These are phyloP conservation scores for Macroglossus sobrinus DNA, from an alignment of 2,113 vertebrate species.

Conservation along the genomic window DNA sequence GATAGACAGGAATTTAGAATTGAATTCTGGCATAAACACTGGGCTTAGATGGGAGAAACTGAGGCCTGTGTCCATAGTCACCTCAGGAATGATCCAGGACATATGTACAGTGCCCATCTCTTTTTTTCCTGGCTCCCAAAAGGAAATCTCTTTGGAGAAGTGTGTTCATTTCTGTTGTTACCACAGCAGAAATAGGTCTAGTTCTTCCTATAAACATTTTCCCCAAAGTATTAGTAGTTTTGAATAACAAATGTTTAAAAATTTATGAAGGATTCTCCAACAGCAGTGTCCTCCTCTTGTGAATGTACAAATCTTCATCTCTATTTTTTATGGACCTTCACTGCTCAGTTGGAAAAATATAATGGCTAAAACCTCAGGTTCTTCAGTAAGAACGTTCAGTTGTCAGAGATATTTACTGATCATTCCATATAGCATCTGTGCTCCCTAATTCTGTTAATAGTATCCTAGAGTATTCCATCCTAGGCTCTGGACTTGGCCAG, in stretches of 20 bases:
- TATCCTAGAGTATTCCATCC: background rate
- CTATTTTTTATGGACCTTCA: background rate
- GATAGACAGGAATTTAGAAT: background rate
- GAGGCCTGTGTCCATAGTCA: background rate
- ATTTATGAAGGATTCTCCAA: background rate
- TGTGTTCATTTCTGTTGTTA: background rate
- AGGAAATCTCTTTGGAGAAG: background rate
- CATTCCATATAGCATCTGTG: background rate
- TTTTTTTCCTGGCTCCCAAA: fast-evolving
- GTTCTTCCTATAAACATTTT: background rate
- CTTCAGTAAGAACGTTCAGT: background rate
- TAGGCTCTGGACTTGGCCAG: background rate
- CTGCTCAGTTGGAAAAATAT: background rate
- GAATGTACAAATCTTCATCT: background rate
- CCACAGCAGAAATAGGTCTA: background rate
- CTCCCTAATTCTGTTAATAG: background rate
- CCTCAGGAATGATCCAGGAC: background rate
- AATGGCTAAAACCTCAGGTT: background rate
- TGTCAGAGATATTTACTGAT: background rate
- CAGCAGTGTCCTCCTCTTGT: background rate
- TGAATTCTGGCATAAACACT: background rate
- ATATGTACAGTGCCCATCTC: background rate
- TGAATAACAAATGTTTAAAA: background rate
- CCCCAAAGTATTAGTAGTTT: background rate
- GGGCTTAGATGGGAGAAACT: background rate